phyloP scores from a whole-genome alignment of 2,113 vertebrate species.

The Phyllostomus hastatus region DNA sequence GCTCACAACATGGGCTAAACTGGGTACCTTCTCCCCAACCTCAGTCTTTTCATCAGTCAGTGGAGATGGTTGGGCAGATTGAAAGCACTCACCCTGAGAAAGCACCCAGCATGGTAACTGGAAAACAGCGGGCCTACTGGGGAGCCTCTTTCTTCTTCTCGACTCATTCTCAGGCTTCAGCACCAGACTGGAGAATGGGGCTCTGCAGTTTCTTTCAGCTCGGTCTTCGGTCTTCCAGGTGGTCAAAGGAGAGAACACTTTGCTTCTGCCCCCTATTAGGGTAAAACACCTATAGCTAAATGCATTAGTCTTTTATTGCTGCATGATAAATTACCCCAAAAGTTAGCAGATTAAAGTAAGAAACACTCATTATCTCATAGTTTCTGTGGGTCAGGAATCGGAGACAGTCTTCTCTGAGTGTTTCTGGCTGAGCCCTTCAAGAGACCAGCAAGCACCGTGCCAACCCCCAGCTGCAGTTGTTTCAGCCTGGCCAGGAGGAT shows the following conservation, averaged over 20 bases:
- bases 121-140: fast-evolving
- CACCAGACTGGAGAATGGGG: background rate
- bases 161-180: background rate
- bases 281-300: background rate
- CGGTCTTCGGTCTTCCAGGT: fast-evolving
- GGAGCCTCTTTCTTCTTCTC: fast-evolving
- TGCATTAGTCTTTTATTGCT: background rate
- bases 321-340: background rate
- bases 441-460: background rate
- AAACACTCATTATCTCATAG: background rate
- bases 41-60: background rate
- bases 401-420: background rate
- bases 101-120: too few species aligned
- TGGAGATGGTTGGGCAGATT: background rate
- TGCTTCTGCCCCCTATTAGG: background rate
- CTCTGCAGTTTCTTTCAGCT: background rate
- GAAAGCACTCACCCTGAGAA: background rate
- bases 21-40: background rate
- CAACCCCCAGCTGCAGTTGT: background rate
- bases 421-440: background rate
- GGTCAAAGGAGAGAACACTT: fast-evolving
- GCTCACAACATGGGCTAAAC: background rate
- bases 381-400: background rate
- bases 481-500: background rate
- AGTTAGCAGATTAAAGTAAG: background rate